Evolutionary conservation across 2,113 vertebrate species (phyloP).

Genomic region (Notarius quadriscutis): DNA sequence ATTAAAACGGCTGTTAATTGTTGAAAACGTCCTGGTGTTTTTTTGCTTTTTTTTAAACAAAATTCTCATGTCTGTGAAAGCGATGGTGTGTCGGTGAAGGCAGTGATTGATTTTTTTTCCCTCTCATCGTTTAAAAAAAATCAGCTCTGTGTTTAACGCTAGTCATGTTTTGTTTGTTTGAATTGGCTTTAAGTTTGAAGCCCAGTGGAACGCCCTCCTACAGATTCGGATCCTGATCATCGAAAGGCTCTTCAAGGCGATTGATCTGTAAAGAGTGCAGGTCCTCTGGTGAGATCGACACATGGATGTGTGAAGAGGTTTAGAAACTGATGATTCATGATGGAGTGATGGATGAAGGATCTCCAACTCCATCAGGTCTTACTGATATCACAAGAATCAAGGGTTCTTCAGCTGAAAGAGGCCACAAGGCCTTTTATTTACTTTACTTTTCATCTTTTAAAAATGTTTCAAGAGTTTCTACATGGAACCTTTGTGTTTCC

Average conservation of each 20-base stretch:
- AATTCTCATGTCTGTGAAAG: background rate
- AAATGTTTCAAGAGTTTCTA: background rate
- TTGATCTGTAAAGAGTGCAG: background rate
- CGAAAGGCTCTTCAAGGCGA: background rate
- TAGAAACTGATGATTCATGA: background rate
- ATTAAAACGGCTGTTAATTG: background rate
- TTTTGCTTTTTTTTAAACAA: background rate
- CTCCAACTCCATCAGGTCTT: background rate
- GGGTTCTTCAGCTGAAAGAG: background rate
- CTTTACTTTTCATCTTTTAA: background rate
- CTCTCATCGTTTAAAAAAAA: background rate
- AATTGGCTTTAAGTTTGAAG: conserved; percentile 27
- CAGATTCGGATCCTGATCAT: conserved; percentile 14
- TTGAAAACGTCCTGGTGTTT: background rate
- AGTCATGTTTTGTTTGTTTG: conserved; percentile 8
- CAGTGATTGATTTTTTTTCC: too few species aligned
- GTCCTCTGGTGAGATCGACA: background rate
- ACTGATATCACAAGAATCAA: background rate
- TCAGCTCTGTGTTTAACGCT: background rate
- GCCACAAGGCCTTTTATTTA: background rate
- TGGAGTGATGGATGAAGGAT: background rate
- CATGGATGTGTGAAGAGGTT: background rate
- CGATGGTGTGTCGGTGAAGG: background rate
- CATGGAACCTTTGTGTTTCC: too few species aligned
- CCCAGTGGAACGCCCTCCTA: background rate